Percentiles rank a stretch among this genome's conserved stretches.
These are phyloP conservation scores for Drosophila triauraria DNA, from an alignment of 1,140 invertebrate genomes.

Conservation along the genomic window DNA sequence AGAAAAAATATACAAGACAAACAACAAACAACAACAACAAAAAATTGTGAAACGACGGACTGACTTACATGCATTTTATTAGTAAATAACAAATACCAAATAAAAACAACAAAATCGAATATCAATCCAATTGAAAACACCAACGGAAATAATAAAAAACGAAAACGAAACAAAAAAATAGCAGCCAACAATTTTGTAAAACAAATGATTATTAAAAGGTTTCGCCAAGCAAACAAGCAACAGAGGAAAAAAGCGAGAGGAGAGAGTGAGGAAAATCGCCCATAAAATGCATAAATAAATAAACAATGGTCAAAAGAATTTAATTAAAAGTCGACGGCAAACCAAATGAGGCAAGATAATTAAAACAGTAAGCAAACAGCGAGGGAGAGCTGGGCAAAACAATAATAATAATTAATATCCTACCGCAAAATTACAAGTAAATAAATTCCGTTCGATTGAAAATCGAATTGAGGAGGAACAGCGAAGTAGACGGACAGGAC, in stretches of 20 bases:
- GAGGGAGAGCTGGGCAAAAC: background rate
- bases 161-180: constrained; percentile 25
- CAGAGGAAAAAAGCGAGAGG: constrained; percentile 17
- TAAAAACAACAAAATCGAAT: constrained; percentile 40
- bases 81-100: constrained; percentile 66
- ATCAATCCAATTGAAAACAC: constrained; percentile 68
- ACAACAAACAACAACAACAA: constrained; percentile 6
- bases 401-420: constrained; percentile 16
- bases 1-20: constrained; percentile 31
- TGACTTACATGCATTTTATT: constrained; percentile 83
- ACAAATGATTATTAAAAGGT: constrained; percentile 46
- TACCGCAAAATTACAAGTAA: constrained; percentile 40
- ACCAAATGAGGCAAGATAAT: constrained; percentile 51
- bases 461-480: constrained; percentile 1
- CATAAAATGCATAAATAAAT: constrained; percentile 57
- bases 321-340: constrained; percentile 37
- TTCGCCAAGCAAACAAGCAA: constrained; percentile 37
- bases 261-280: constrained; percentile 53
- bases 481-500: constrained; percentile 5
- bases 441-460: constrained; percentile 10
- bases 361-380: constrained; percentile 40
- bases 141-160: constrained; percentile 5
- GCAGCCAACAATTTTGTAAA: constrained; percentile 43
- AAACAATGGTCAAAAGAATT: constrained; percentile 53
- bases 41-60: constrained; percentile 83